Conservation (phyloP, 2,113 vertebrate species). For the Lethenteron reissneri region DNA sequence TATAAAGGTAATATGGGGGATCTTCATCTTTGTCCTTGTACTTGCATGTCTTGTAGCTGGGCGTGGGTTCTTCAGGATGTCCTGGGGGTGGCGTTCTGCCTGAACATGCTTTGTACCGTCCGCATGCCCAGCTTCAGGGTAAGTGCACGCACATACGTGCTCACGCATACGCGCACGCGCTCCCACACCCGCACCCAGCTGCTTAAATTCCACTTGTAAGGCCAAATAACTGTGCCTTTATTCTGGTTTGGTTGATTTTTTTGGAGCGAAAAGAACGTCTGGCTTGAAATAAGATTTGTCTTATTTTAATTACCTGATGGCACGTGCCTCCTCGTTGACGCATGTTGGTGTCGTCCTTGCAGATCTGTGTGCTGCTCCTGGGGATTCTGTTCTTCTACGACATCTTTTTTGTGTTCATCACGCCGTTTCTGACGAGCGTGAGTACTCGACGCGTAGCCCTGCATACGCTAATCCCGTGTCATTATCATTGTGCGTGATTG, state of each 20-base stretch:
- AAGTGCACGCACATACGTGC: slow-evolving; percentile 8
- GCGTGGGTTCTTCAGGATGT: slow-evolving; percentile 78
- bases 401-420: slow-evolving; percentile 86
- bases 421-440: slow-evolving; percentile 71
- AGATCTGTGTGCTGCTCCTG: slow-evolving; percentile 78
- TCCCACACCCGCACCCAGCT: no score
- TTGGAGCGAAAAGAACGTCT: no score
- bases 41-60: slow-evolving; percentile 34
- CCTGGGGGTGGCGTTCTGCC: slow-evolving; percentile 75
- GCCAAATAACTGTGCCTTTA: no score
- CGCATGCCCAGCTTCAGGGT: slow-evolving; percentile 83
- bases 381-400: slow-evolving; percentile 71
- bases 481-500: no score
- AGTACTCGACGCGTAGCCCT: slow-evolving; percentile 5
- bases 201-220: no score
- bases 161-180: no score
- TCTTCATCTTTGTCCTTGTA: no score
- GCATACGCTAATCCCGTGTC: no score
- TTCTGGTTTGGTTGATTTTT: no score
- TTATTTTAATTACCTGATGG: no score
- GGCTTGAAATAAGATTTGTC: no score
- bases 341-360: slow-evolving; percentile 5
- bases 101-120: slow-evolving; percentile 83
- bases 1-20: no score
- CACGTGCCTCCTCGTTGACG: not conserved